phyloP scores from a whole-genome alignment of 2,888 invertebrate genomes.

The Pheosia tremula region DNA sequence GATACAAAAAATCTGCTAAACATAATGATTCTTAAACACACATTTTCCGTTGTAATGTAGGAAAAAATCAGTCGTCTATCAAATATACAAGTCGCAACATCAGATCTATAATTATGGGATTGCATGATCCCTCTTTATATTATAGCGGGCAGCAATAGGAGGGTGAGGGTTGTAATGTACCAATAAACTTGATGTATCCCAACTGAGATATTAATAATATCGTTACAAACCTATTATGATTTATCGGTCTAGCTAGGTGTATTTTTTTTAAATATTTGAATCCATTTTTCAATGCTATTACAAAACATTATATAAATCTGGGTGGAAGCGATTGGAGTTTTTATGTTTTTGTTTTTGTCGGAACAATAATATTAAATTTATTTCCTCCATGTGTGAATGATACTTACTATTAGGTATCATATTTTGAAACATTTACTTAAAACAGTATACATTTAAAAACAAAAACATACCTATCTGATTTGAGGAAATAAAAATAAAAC shows the following conservation, averaged over 20 bases:
- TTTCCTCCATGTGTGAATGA: too few relatives aligned
- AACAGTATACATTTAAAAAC: too few relatives aligned
- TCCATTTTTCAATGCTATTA: too few relatives aligned
- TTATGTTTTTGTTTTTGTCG: too few relatives aligned
- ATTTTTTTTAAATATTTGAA: neutral
- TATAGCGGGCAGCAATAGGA: neutral
- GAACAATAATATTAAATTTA: too few relatives aligned
- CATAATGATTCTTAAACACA: neutral
- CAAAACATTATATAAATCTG: too few relatives aligned
- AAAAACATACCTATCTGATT: too few relatives aligned
- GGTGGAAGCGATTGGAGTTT: too few relatives aligned
- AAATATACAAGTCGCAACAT: neutral
- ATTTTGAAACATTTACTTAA: too few relatives aligned
- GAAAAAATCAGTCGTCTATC: neutral
- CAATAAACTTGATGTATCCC: neutral
- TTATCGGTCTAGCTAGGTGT: neutral
- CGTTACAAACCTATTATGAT: neutral
- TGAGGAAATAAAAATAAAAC: too few relatives aligned
- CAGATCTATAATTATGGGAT: neutral
- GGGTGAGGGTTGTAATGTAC: neutral
- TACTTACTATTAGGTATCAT: too few relatives aligned
- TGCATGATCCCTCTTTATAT: neutral
- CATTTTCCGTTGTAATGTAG: neutral
- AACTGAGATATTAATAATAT: slow-evolving; percentile 1
- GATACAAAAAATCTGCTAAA: too few relatives aligned